Evolutionary conservation across 1,140 invertebrate genomes (phyloP).

Genomic region (Aphelenchoides avenae): DNA sequence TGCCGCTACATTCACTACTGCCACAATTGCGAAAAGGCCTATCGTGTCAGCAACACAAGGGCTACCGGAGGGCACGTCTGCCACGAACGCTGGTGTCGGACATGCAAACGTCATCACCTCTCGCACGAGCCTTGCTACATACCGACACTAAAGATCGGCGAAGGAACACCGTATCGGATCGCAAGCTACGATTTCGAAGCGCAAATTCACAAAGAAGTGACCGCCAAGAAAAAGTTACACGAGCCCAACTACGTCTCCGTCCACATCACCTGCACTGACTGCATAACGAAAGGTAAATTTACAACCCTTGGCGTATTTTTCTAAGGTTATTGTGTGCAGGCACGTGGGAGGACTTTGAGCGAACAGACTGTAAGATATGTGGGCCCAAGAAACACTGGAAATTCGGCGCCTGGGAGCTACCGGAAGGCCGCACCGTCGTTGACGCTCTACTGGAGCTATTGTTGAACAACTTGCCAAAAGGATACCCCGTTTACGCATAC

Average conservation of each 20-base stretch:
- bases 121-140: not conserved
- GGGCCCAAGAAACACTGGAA: not conserved
- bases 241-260: not conserved
- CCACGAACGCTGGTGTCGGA: not conserved
- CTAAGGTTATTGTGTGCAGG: not conserved
- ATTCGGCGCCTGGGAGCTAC: slow-evolving; percentile 3
- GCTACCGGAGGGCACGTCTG: not conserved
- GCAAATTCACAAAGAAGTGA: too few species aligned
- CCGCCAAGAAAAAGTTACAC: not conserved
- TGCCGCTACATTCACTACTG: slow-evolving; percentile 3
- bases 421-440: not conserved
- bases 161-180: too few species aligned
- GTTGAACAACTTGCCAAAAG: not conserved
- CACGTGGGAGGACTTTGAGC: not conserved
- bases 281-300: not conserved
- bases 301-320: not conserved
- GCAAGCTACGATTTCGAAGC: too few species aligned
- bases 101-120: not conserved
- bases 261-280: not conserved
- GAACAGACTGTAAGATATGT: too few species aligned
- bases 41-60: not conserved
- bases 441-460: not conserved
- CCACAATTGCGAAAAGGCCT: slow-evolving; percentile 1
- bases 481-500: too few species aligned
- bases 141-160: not conserved